A percentile compares a stretch with the other conserved stretches of the same genome.
These are phyloP conservation scores for Ennomos erosarius DNA, from an alignment of 2,888 invertebrate genomes.

Conservation along the genomic window DNA sequence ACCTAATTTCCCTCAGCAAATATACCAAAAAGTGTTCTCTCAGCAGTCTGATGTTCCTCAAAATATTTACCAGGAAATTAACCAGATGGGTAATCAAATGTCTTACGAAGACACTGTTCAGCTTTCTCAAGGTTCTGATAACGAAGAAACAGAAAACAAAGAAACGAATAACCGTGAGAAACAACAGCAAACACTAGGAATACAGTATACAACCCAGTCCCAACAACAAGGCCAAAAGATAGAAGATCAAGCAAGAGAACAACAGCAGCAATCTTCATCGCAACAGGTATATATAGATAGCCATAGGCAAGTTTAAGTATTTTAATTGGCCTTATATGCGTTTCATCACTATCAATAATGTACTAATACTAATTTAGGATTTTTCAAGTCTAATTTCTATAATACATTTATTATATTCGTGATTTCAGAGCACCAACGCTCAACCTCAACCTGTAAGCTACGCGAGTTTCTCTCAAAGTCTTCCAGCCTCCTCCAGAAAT, in stretches of 20 bases:
- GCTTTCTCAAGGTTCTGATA: conserved; percentile 6
- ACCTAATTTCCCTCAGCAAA: conserved; percentile 28
- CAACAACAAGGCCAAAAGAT: conserved; percentile 17
- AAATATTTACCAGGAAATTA: conserved; percentile 36
- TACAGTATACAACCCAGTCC: conserved; percentile 13
- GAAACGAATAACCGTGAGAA: background rate
- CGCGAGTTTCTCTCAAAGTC: conserved; percentile 64
- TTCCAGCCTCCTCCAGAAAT: conserved; percentile 40
- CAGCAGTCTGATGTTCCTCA: conserved; percentile 31
- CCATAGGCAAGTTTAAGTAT: background rate
- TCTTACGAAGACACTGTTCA: conserved; percentile 19
- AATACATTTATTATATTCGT: conserved; percentile 13
- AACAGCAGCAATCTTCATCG: conserved; percentile 12
- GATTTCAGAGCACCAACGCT: conserved; percentile 58
- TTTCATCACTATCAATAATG: too few relatives aligned
- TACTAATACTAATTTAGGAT: too few relatives aligned
- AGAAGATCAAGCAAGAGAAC: conserved; percentile 16
- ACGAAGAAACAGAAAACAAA: conserved; percentile 8
- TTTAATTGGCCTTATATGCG: background rate
- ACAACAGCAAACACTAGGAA: conserved; percentile 4
- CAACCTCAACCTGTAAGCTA: conserved; percentile 67
- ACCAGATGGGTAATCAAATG: conserved; percentile 25
- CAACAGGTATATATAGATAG: conserved; percentile 21
- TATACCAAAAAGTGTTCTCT: conserved; percentile 32
- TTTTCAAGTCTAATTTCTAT: too few relatives aligned